Percentiles rank a stretch among this genome's conserved stretches.
phyloP scores from a whole-genome alignment of 2,113 vertebrate genomes.

The Numenius arquata region DNA sequence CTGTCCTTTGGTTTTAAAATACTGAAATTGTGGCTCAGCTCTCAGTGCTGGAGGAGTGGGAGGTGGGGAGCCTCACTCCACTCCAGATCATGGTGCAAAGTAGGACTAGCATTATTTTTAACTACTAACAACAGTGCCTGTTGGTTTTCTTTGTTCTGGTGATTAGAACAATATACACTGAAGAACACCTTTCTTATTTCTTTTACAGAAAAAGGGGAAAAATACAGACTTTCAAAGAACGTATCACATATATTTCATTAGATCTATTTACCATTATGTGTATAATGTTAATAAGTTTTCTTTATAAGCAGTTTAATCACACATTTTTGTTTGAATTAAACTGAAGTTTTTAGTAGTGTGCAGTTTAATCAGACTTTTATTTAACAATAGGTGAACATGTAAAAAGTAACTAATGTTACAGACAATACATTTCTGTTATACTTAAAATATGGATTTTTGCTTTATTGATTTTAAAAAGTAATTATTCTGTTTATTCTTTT shows the following conservation, averaged over 20 bases:
- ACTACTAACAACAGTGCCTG: not conserved
- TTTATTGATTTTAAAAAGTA: not conserved
- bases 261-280: not conserved
- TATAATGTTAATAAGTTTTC: not conserved
- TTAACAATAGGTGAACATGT: not conserved
- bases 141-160: slow-evolving; percentile 35
- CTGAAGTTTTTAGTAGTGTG: not conserved
- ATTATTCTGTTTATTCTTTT: not conserved
- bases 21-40: slow-evolving; percentile 39
- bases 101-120: not conserved
- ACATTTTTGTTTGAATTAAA: not conserved
- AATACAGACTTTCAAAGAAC: not conserved
- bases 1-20: slow-evolving; percentile 30
- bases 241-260: accelerated
- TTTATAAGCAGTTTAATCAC: not conserved
- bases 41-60: slow-evolving; percentile 39
- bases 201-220: not conserved
- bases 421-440: not conserved
- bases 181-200: not conserved
- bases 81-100: slow-evolving; percentile 45
- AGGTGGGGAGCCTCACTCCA: slow-evolving; percentile 11
- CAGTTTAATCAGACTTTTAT: not conserved
- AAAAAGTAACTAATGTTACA: not conserved
- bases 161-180: not conserved
- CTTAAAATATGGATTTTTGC: not conserved